Evolutionary conservation across 2,113 vertebrate genomes (phyloP).

Genomic region (Oreotrochilus melanogaster): DNA sequence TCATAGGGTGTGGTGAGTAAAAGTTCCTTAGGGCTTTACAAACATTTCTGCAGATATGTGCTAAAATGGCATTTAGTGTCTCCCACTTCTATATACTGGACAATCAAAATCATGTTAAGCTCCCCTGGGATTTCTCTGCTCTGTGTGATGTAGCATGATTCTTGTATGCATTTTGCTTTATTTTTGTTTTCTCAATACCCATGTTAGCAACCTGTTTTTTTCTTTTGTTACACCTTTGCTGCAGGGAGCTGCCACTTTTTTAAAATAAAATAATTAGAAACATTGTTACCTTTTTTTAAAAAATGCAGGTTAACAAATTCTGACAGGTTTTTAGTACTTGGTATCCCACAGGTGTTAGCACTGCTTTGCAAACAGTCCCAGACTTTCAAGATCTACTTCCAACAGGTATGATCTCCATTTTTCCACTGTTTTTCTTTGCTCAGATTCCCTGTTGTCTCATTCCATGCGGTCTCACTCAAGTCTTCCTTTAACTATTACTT

Average conservation of each 20-base stretch:
- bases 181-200: background rate
- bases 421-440: conserved; percentile 19
- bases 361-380: background rate
- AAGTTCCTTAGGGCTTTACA: background rate
- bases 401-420: background rate
- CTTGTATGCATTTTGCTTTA: background rate
- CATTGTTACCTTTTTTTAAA: background rate
- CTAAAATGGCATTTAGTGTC: background rate
- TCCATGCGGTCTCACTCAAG: conserved; percentile 3
- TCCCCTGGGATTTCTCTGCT: background rate
- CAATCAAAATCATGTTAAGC: background rate
- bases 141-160: background rate
- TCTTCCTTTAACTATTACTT: background rate
- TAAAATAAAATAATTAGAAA: background rate
- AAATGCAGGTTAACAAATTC: background rate
- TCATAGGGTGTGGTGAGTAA: background rate
- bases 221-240: background rate
- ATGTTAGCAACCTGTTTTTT: background rate
- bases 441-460: background rate
- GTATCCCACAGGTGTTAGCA: background rate
- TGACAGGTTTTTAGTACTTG: background rate
- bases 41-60: background rate
- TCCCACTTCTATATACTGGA: background rate
- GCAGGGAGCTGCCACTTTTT: background rate
- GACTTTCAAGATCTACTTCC: background rate